Percentiles rank a stretch among this genome's conserved stretches.
These are phyloP conservation scores for Myocastor coypus DNA, from an alignment of 2,113 vertebrate species.

Conservation along the genomic window DNA sequence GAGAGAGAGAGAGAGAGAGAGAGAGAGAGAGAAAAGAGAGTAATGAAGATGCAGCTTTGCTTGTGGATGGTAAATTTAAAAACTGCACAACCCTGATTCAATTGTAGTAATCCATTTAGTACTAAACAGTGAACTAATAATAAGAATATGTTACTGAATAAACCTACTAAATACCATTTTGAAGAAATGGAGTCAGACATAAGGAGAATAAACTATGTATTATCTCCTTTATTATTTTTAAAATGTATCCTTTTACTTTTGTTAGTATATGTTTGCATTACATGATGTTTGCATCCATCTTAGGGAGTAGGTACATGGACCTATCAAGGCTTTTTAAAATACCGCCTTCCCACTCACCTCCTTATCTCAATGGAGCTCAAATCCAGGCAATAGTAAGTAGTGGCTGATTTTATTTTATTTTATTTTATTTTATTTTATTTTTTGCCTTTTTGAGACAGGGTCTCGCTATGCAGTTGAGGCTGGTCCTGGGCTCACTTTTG, in stretches of 20 bases:
- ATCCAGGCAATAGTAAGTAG: background rate
- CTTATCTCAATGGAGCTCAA: background rate
- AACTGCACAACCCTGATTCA: background rate
- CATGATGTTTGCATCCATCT: background rate
- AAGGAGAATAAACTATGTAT: background rate
- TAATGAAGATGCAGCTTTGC: background rate
- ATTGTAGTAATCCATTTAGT: background rate
- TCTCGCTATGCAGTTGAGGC: too few species aligned
- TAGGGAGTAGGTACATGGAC: background rate
- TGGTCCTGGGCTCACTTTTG: too few species aligned
- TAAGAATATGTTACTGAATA: background rate
- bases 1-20: too few species aligned
- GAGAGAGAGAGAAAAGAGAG: too few species aligned
- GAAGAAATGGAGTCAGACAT: background rate
- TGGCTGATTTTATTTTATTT: background rate
- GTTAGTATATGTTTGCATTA: background rate
- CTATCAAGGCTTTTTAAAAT: background rate
- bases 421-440: too few species aligned
- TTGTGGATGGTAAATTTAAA: background rate
- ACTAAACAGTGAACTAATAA: background rate
- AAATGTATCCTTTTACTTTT: background rate
- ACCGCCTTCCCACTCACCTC: background rate
- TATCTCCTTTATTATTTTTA: background rate
- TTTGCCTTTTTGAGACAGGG: too few species aligned
- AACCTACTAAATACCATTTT: background rate